These are phyloP conservation scores for Frankliniella intonsa DNA, from an alignment of 2,888 invertebrate species.

Conservation along the genomic window DNA sequence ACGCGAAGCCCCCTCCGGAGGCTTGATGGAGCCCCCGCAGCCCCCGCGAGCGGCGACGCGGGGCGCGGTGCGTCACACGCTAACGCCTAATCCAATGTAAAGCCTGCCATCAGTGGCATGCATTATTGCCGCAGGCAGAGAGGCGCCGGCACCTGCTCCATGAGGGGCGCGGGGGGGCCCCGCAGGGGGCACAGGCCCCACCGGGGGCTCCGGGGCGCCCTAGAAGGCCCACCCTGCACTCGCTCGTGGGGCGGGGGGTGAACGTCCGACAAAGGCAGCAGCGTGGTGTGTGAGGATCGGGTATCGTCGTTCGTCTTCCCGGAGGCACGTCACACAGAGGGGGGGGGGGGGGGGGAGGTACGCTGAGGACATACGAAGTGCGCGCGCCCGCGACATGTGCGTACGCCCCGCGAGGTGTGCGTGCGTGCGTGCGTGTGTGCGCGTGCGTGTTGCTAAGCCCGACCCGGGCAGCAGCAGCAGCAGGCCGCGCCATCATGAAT, in stretches of 20 bases:
- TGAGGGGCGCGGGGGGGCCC: no score
- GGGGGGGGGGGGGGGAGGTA: no score
- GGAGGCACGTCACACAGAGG: no score
- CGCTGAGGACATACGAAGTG: not conserved
- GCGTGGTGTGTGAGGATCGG: no score
- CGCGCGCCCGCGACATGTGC: not conserved
- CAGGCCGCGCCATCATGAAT: slow-evolving; percentile 3
- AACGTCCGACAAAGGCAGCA: no score
- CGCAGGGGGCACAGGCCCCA: no score
- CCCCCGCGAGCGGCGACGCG: not conserved
- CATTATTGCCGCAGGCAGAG: not conserved
- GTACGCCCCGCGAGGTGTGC: not conserved
- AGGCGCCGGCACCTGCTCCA: not conserved
- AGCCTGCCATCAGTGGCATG: slow-evolving; percentile 10
- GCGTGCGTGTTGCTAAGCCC: not conserved
- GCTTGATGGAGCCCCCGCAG: not conserved
- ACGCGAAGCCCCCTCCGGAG: no score
- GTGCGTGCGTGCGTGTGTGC: not conserved
- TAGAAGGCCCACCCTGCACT: no score
- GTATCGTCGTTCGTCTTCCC: no score
- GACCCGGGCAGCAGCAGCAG: not conserved
- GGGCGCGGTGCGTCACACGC: not conserved
- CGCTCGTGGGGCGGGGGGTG: no score
- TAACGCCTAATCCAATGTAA: not conserved
- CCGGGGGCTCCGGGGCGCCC: no score